phyloP scores from a whole-genome alignment of 2,797 vertebrate genomes.

The Onychomys arenicola region DNA sequence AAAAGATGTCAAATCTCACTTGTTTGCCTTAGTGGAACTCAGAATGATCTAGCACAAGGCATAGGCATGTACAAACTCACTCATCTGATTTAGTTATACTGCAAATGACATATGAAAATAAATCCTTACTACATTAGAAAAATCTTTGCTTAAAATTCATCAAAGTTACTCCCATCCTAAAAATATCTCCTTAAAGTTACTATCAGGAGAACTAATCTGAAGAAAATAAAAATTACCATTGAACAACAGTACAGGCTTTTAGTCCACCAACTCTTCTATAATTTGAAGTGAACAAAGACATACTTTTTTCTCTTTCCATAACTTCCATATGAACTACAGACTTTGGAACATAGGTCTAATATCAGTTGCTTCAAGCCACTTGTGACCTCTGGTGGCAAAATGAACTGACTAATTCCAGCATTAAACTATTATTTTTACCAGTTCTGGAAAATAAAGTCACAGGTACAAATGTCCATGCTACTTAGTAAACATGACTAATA shows the following conservation, averaged over 20 bases:
- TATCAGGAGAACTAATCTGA: neutral
- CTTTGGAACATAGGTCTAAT: conserved; percentile 35
- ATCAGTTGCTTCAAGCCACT: neutral
- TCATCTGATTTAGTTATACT: conserved; percentile 55
- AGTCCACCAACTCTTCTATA: neutral
- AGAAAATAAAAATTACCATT: conserved; percentile 41
- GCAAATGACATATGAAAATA: neutral
- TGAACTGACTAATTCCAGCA: neutral
- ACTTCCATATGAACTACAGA: conserved; percentile 42
- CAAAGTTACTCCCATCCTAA: neutral
- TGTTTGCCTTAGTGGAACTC: conserved; percentile 17
- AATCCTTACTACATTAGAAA: conserved; percentile 3
- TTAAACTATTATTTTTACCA: neutral
- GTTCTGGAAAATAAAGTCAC: neutral
- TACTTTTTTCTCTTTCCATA: conserved; percentile 58
- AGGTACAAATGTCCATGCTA: neutral
- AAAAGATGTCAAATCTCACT: neutral
- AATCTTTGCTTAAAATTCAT: conserved; percentile 48
- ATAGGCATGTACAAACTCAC: conserved; percentile 7
- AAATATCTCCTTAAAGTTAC: conserved; percentile 54
- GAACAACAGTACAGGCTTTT: conserved; percentile 39
- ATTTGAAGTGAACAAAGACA: conserved; percentile 30
- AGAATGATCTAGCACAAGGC: neutral
- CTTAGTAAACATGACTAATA: conserved; percentile 8
- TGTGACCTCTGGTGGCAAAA: neutral